phyloP scores from a whole-genome alignment of 2,113 vertebrate genomes.

The Sapajus apella region DNA sequence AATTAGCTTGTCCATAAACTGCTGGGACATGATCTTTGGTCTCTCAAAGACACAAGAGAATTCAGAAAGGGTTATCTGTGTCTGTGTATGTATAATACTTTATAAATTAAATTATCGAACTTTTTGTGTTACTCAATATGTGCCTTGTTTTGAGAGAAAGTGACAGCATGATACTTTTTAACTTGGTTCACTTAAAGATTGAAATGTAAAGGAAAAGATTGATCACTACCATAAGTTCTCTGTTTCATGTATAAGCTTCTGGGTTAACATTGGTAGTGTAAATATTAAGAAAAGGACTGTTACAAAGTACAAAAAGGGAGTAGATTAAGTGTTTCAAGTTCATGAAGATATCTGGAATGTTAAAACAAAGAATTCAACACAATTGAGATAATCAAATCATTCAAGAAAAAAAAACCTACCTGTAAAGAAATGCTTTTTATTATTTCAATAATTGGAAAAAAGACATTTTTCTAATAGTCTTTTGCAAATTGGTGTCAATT shows the following conservation, averaged over 20 bases:
- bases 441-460: conserved; percentile 38
- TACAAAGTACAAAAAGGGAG: conserved; percentile 72
- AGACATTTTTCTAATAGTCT: background rate
- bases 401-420: conserved; percentile 40
- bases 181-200: conserved; percentile 42
- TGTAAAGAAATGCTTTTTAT: background rate
- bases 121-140: background rate
- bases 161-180: background rate
- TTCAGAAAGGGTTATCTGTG: background rate
- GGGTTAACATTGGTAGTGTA: conserved; percentile 74
- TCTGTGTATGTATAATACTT: background rate
- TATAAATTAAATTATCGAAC: background rate
- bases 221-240: conserved; percentile 66
- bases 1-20: background rate
- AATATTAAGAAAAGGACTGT: conserved; percentile 57
- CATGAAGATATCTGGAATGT: conserved; percentile 67
- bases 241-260: conserved; percentile 70
- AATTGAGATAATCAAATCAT: conserved; percentile 54
- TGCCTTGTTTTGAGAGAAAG: background rate
- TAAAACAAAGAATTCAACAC: conserved; percentile 68
- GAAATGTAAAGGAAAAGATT: conserved; percentile 68
- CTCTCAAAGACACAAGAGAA: background rate
- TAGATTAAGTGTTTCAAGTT: conserved; percentile 73
- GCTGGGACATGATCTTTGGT: background rate
- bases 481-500: background rate